Evolutionary conservation across 2,797 vertebrate species (phyloP), one percentile per base, ranked within the genome.

Genomic region (Odontamblyopus lacepedii): DNA sequence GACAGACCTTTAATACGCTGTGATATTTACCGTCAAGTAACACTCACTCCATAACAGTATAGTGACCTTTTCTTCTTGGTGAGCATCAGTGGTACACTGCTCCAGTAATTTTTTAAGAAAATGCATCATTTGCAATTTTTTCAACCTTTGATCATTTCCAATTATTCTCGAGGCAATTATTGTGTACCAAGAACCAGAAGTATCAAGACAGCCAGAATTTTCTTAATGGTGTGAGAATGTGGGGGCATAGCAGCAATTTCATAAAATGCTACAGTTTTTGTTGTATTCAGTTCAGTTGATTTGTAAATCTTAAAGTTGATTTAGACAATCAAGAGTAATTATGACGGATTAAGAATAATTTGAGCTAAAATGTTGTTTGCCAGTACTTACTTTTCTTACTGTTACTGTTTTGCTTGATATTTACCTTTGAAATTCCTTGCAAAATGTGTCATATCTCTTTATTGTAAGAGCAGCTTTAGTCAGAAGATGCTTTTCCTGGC

Each of bases 401-500:
- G n/a, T 57, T 12, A 2, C 8, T 57, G n/a, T 26, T 56, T 2
- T 26, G 8, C 57, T 30, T 60, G 57, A 27, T 60, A 16, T n/a
- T 9, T 63, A 3, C 19, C 30, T 38, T 35, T 38, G 32, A 11
- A 38, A 35, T 38, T 35, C 15, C 8, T 6, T 9, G 9, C 4
- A 38, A 44, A 44, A 23, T 48, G n/a, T 6, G 27, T 32, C 48
- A n/a, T 67, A 30, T n/a, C 26, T 16, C 3, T 32, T 38, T 53
- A 53, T 53, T 32, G 50, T 19, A 53, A 29, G 8, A 16, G 23
- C n/a, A 26, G 41, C 65, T 67, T 67, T 30, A 67, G 65, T 67
- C 65, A 79, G 75, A 82, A 71, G 57, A 71, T 87, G 83, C 83
- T 88, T 84, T 87, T 85, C 81, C 75, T 59, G 73, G 2, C 61